phyloP scores from a whole-genome alignment of 2,113 vertebrate species.

The Hirundichthys speculiger region DNA sequence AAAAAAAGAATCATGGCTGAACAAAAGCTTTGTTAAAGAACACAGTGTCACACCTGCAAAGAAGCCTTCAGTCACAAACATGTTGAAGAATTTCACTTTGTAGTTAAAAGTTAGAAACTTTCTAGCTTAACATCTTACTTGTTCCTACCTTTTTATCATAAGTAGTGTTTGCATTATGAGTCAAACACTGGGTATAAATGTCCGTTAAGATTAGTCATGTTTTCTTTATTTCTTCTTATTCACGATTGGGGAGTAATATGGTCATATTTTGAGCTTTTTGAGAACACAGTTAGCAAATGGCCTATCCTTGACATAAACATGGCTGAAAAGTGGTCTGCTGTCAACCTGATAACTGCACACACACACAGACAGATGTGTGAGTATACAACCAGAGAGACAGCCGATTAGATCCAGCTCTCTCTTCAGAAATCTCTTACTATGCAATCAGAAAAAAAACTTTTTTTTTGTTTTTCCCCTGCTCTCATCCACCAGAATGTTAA shows the following conservation, averaged over 20 bases:
- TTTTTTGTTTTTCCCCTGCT: background rate
- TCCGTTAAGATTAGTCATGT: too few species aligned
- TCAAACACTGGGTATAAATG: too few species aligned
- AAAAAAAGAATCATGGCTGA: constrained; percentile 8
- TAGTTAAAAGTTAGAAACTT: background rate
- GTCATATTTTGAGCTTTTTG: background rate
- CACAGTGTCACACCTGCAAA: background rate
- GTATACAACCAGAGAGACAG: background rate
- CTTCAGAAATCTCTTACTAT: constrained; percentile 28
- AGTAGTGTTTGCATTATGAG: too few species aligned
- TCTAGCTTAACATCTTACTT: background rate
- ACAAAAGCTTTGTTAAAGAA: constrained; percentile 13
- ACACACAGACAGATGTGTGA: background rate
- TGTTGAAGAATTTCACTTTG: background rate
- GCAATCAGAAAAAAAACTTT: constrained; percentile 60
- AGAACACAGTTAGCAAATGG: background rate
- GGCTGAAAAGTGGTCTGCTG: constrained; percentile 33
- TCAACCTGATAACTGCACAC: constrained; percentile 33
- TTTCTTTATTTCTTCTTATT: too few species aligned
- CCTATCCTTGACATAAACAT: constrained; percentile 27
- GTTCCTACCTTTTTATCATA: background rate
- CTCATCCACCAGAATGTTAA: constrained; percentile 45
- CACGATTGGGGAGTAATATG: too few species aligned
- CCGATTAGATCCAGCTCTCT: constrained; percentile 26
- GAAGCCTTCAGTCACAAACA: constrained; percentile 12